phyloP scores from a whole-genome alignment of 2,888 invertebrate species.

The Drosophila falleni region DNA sequence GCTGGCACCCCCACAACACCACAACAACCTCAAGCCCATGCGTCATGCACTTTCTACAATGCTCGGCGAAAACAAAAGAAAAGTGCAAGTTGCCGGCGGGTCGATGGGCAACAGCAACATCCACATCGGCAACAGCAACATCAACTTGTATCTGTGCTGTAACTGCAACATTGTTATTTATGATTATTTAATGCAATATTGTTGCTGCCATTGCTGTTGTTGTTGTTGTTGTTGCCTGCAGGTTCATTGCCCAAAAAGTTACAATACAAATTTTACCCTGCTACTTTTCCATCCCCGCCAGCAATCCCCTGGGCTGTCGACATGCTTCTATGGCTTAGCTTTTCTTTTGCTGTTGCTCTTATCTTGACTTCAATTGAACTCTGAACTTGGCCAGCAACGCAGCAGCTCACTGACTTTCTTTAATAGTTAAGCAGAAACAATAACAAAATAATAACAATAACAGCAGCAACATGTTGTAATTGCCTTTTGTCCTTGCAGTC shows the following conservation, averaged over 20 bases:
- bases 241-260: conserved; percentile 73
- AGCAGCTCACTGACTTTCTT: conserved; percentile 51
- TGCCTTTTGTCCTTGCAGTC: conserved; percentile 44
- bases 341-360: conserved; percentile 32
- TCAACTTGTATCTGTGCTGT: conserved; percentile 39
- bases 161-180: conserved; percentile 66
- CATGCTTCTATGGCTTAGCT: conserved; percentile 32
- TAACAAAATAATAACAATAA: conserved; percentile 18
- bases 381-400: conserved; percentile 67
- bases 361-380: conserved; percentile 67
- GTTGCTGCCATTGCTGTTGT: conserved; percentile 14
- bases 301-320: conserved; percentile 35
- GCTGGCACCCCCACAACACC: conserved; percentile 30
- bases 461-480: conserved; percentile 30
- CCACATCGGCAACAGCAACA: not conserved
- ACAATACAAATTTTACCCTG: conserved; percentile 48
- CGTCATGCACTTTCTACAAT: conserved; percentile 51
- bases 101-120: conserved; percentile 45
- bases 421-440: conserved; percentile 38
- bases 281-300: conserved; percentile 19
- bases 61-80: conserved; percentile 58
- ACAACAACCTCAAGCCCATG: conserved; percentile 28
- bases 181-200: conserved; percentile 75
- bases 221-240: conserved; percentile 44
- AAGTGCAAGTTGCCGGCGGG: conserved; percentile 65